Conservation (phyloP, 2,888 invertebrate genomes). For the Yponomeuta malinellus region DNA sequence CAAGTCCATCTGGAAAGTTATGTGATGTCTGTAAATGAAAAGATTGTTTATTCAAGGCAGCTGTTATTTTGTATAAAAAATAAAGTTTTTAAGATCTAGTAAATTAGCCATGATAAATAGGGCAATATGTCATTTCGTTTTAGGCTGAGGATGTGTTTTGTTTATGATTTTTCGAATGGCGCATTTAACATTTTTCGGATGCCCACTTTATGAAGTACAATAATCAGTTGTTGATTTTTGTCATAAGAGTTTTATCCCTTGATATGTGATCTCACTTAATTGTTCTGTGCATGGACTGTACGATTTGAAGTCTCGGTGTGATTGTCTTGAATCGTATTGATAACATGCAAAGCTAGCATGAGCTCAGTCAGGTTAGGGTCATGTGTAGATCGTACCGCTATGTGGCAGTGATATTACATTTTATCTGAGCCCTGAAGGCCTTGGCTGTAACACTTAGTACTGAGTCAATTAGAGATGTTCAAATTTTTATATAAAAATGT, state of each 20-base stretch:
- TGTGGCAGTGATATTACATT: neutral
- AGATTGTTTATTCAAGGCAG: too few relatives aligned
- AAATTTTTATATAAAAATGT: conserved; percentile 37
- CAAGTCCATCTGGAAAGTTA: too few relatives aligned
- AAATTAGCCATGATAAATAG: neutral
- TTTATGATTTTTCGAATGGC: conserved; percentile 23
- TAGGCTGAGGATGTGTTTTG: conserved; percentile 40
- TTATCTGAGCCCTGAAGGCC: neutral
- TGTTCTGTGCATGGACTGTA: conserved; percentile 36
- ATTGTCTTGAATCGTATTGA: conserved; percentile 9
- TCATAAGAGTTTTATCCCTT: conserved; percentile 58
- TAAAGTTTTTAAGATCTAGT: too few relatives aligned
- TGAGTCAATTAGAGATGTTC: conserved; percentile 63
- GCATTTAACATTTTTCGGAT: conserved; percentile 67
- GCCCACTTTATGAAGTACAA: conserved; percentile 57
- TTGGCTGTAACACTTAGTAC: neutral
- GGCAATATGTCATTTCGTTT: conserved; percentile 52
- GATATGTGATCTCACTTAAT: conserved; percentile 55
- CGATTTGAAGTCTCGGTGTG: neutral
- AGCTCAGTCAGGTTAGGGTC: neutral
- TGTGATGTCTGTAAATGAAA: too few relatives aligned
- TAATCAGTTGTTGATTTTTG: conserved; percentile 56
- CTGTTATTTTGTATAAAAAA: too few relatives aligned
- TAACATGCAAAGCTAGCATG: neutral
- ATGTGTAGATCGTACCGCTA: neutral